Evolutionary conservation across 2,113 vertebrate species (phyloP).

Genomic region (Sardina pilchardus): DNA sequence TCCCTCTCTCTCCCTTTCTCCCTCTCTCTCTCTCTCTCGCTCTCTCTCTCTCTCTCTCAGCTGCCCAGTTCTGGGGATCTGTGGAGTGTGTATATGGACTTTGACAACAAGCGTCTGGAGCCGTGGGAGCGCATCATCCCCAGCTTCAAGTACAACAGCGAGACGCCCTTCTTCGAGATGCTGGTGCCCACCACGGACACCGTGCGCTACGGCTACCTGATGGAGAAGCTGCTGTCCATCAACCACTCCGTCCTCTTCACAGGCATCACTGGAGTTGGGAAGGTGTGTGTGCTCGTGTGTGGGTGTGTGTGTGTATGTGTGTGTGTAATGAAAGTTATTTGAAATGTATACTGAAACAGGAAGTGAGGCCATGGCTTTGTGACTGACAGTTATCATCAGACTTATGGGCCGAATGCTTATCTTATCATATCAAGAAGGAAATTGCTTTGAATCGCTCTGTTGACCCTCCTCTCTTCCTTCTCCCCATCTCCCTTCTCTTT

Average conservation of each 20-base stretch:
- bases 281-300: conserved; percentile 64
- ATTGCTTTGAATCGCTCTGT: neutral
- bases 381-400: too few species aligned
- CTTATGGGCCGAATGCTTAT: too few species aligned
- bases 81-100: conserved; percentile 83
- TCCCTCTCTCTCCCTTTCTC: neutral
- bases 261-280: conserved; percentile 84
- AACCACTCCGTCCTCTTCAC: conserved; percentile 81
- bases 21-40: neutral
- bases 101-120: conserved; percentile 70
- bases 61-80: conserved; percentile 74
- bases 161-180: conserved; percentile 84
- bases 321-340: conserved; percentile 17
- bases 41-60: conserved; percentile 56
- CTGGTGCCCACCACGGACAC: conserved; percentile 86
- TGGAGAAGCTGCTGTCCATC: conserved; percentile 85
- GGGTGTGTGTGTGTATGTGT: neutral
- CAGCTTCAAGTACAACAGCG: conserved; percentile 74
- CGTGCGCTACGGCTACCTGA: conserved; percentile 83
- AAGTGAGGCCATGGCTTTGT: too few species aligned
- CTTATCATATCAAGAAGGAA: too few species aligned
- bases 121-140: conserved; percentile 82
- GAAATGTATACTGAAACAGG: neutral
- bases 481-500: neutral
- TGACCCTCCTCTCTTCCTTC: neutral